A percentile compares a stretch with the other conserved stretches of the same genome.
phyloP scores from a whole-genome alignment of 2,113 vertebrate genomes.

The Takifugu bimaculatus region DNA sequence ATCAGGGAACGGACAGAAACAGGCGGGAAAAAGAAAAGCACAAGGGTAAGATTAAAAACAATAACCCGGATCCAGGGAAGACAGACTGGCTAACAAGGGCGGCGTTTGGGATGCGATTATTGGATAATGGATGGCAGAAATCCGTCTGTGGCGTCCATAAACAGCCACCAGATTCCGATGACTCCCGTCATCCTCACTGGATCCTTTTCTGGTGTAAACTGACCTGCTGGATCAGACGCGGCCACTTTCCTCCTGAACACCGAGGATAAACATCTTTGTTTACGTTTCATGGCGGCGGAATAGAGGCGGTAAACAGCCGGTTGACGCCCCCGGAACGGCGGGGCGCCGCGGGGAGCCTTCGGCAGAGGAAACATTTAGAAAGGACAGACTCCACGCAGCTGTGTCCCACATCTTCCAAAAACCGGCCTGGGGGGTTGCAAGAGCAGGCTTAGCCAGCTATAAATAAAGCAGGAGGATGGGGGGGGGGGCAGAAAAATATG shows the following conservation, averaged over 20 bases:
- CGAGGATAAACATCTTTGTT: conserved; percentile 22
- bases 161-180: too few relatives aligned
- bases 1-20: conserved; percentile 1
- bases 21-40: background rate
- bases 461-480: conserved; percentile 19
- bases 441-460: conserved; percentile 34
- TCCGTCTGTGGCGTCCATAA: too few relatives aligned
- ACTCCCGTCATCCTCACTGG: too few relatives aligned
- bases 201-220: too few relatives aligned
- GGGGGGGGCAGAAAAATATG: background rate
- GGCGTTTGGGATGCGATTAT: too few relatives aligned
- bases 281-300: conserved; percentile 31
- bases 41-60: background rate
- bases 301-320: conserved; percentile 27
- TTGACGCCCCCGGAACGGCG: background rate
- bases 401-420: conserved; percentile 55
- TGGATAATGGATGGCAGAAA: too few relatives aligned
- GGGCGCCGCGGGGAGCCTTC: conserved; percentile 20
- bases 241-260: conserved; percentile 5
- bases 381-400: conserved; percentile 60
- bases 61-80: background rate
- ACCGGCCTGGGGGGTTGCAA: conserved; percentile 41
- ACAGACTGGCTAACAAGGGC: too few relatives aligned
- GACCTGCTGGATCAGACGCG: too few relatives aligned
- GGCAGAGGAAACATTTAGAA: conserved; percentile 30